Conservation (phyloP, 1,140 invertebrate genomes). For the Lasaia peninsularis region DNA sequence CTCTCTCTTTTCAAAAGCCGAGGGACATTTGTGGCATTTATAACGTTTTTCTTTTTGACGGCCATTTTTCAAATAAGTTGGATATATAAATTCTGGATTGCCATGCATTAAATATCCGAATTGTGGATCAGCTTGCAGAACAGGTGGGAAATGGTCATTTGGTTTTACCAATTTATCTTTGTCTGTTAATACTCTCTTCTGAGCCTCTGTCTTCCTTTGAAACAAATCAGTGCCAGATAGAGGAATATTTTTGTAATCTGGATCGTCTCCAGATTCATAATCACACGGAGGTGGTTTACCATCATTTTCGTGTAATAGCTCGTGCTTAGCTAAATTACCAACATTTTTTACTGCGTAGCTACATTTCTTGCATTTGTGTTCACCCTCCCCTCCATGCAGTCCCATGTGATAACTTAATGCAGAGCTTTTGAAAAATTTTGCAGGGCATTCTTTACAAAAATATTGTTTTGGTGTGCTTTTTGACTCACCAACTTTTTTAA, state of each 20-base stretch:
- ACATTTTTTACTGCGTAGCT: constrained; percentile 89
- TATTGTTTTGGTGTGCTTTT: constrained; percentile 62
- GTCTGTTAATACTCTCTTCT: constrained; percentile 71
- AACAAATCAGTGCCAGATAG: constrained; percentile 81
- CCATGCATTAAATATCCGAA: constrained; percentile 83
- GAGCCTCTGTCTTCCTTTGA: constrained; percentile 79
- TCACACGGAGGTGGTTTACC: constrained; percentile 51
- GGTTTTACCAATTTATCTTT: constrained; percentile 73
- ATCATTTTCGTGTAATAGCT: constrained; percentile 69
- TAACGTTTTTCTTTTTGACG: constrained; percentile 87
- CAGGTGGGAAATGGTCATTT: constrained; percentile 71
- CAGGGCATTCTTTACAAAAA: constrained; percentile 82
- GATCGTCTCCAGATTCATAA: constrained; percentile 69
- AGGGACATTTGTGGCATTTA: constrained; percentile 92
- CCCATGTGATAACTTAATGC: constrained; percentile 86
- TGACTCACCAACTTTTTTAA: constrained; percentile 46
- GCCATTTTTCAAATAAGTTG: constrained; percentile 86
- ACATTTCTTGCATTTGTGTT: constrained; percentile 88
- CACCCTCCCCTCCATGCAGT: constrained; percentile 82
- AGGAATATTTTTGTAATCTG: constrained; percentile 77
- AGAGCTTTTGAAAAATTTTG: constrained; percentile 83
- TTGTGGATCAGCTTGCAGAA: constrained; percentile 80
- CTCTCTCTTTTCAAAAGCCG: constrained; percentile 90
- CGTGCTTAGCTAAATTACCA: constrained; percentile 87
- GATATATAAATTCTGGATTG: constrained; percentile 87